Conservation (phyloP, 2,888 invertebrate genomes). For the Diarsia dahlii region DNA sequence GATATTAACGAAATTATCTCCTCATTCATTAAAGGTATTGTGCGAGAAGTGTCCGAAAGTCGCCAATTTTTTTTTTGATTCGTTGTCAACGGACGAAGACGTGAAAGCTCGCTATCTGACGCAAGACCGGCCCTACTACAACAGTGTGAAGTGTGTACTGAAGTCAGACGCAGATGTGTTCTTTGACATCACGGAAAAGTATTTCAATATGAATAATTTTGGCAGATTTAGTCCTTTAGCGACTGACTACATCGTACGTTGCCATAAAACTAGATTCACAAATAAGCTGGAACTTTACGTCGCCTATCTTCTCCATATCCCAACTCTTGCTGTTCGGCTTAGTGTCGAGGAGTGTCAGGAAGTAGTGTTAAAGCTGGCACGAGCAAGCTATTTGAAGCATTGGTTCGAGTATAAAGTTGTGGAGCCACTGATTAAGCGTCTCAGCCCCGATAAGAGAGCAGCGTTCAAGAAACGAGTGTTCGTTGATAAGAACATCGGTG, state of each 20-base stretch:
- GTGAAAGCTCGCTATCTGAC: constrained; percentile 65
- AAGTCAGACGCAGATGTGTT: constrained; percentile 73
- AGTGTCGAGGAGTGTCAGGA: constrained; percentile 74
- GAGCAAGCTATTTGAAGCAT: constrained; percentile 71
- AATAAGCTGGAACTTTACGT: constrained; percentile 77
- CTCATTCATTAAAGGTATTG: constrained; percentile 74
- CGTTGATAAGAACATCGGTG: constrained; percentile 72
- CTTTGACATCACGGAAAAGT: constrained; percentile 76
- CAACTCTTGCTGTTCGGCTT: constrained; percentile 73
- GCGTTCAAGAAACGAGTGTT: constrained; percentile 75
- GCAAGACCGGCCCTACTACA: constrained; percentile 66
- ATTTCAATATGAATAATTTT: constrained; percentile 64
- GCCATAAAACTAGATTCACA: constrained; percentile 72
- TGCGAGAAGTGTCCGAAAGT: constrained; percentile 74
- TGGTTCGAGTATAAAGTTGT: constrained; percentile 76
- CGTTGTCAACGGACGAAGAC: constrained; percentile 64
- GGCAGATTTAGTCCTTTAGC: constrained; percentile 63
- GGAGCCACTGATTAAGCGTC: constrained; percentile 75
- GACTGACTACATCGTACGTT: constrained; percentile 73
- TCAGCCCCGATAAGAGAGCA: constrained; percentile 68
- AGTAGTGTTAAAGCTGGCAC: constrained; percentile 72
- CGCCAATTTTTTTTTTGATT: constrained; percentile 74
- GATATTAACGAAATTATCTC: constrained; percentile 72
- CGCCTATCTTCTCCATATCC: constrained; percentile 72
- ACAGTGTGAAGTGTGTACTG: constrained; percentile 72